Percentiles rank a stretch among this genome's conserved stretches.
Evolutionary conservation across 30 jellyfish, hydroid and myxozoan species (phyloP).

Genomic region (Hydra vulgaris): DNA sequence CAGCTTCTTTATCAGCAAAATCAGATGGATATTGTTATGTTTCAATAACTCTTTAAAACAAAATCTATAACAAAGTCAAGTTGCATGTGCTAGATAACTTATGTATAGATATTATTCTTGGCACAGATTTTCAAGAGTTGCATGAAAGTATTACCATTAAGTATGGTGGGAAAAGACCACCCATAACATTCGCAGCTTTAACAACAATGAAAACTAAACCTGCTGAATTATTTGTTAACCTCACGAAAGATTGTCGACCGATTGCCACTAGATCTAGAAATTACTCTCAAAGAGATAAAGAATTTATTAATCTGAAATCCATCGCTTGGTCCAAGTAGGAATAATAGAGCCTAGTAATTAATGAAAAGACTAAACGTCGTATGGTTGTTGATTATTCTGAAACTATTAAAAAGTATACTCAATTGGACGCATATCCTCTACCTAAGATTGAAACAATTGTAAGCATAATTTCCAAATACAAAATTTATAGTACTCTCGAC

Average conservation of each 20-base stretch:
- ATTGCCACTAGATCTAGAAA: constrained; percentile 51
- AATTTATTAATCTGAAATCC: constrained; percentile 38
- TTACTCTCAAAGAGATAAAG: constrained; percentile 27
- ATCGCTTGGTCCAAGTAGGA: constrained; percentile 36
- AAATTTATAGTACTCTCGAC: constrained; percentile 31
- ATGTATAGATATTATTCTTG: constrained; percentile 50
- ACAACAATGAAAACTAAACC: constrained; percentile 28
- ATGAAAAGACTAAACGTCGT: constrained; percentile 14
- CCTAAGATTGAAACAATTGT: constrained; percentile 41
- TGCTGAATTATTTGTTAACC: constrained; percentile 37
- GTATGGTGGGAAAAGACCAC: constrained; percentile 37
- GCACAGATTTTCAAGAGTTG: constrained; percentile 35
- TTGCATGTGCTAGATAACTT: constrained; percentile 24
- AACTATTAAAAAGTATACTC: constrained; percentile 25
- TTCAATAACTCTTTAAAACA: constrained; percentile 2
- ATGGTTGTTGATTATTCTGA: constrained; percentile 19
- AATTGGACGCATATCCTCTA: constrained; percentile 36
- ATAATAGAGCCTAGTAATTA: constrained; percentile 52
- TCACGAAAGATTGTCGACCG: constrained; percentile 37
- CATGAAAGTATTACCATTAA: constrained; percentile 38
- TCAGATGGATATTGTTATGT: constrained; percentile 23
- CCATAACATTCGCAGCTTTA: constrained; percentile 18
- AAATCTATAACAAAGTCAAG: background rate
- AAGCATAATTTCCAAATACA: constrained; percentile 36
- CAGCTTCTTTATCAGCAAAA: constrained; percentile 28